phyloP scores from a whole-genome alignment of 2,797 vertebrate species.

The Microhierax caerulescens region DNA sequence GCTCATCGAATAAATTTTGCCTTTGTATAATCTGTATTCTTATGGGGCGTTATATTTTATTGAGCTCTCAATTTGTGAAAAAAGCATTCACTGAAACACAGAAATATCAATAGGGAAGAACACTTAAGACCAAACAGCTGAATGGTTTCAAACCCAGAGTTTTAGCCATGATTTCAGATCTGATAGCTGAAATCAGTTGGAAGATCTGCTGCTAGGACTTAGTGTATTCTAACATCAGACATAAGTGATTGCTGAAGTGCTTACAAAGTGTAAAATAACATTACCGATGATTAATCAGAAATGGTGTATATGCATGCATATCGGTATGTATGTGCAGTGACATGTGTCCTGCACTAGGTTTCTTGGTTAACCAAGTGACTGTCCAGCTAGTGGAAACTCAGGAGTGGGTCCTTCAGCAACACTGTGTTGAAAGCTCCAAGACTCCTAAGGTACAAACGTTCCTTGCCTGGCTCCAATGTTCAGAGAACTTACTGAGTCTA shows the following conservation, averaged over 20 bases:
- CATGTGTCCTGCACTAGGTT: not conserved
- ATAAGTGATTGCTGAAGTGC: not conserved
- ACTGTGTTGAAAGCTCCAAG: not conserved
- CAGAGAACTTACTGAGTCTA: not conserved
- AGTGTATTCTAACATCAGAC: not conserved
- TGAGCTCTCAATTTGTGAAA: conserved; percentile 48
- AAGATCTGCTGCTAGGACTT: not conserved
- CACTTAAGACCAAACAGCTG: not conserved
- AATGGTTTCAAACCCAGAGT: not conserved
- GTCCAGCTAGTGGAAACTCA: not conserved
- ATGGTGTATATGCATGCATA: not conserved
- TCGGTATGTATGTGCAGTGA: not conserved
- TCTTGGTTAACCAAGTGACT: not conserved
- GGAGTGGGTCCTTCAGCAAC: not conserved
- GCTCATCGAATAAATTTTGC: conserved; percentile 50
- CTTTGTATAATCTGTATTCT: conserved; percentile 35
- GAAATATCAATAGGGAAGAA: not conserved
- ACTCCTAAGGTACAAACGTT: not conserved
- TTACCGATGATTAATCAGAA: not conserved
- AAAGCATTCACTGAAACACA: conserved; percentile 9
- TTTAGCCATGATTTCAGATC: not conserved
- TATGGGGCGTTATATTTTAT: conserved; percentile 36
- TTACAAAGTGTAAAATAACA: not conserved
- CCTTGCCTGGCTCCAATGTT: not conserved
- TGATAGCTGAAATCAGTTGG: not conserved